A percentile compares a stretch with the other conserved stretches of the same genome.
These are phyloP conservation scores for Dendropsophus ebraccatus DNA, from an alignment of 2,113 vertebrate species.

Conservation along the genomic window DNA sequence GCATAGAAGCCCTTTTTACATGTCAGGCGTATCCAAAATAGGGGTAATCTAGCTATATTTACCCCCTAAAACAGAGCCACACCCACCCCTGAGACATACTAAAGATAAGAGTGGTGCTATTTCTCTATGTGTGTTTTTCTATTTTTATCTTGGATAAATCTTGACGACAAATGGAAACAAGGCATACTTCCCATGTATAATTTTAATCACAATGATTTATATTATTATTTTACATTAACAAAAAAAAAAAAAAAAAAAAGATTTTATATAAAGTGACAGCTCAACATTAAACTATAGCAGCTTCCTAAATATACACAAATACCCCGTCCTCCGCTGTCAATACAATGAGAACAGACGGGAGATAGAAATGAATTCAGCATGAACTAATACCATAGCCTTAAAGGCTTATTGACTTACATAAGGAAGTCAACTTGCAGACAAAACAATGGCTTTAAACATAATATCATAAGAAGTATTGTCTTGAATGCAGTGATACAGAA, in stretches of 20 bases:
- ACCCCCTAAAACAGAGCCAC: too few relatives aligned
- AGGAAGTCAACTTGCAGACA: constrained; percentile 35
- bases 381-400: constrained; percentile 24
- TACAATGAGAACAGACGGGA: neutral
- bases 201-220: neutral
- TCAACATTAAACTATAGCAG: neutral
- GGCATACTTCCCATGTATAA: too few relatives aligned
- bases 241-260: neutral
- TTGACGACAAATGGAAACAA: too few relatives aligned
- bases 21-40: too few relatives aligned
- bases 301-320: neutral
- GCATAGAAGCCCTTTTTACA: too few relatives aligned
- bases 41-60: too few relatives aligned
- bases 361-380: constrained; percentile 28
- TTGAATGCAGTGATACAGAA: constrained; percentile 16
- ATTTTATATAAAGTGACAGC: neutral
- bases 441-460: constrained; percentile 39
- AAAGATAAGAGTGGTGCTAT: too few relatives aligned
- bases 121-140: too few relatives aligned
- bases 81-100: too few relatives aligned
- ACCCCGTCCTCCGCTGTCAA: neutral
- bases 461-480: constrained; percentile 35
- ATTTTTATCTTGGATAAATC: too few relatives aligned
- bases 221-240: neutral
- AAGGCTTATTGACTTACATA: constrained; percentile 29